Base-by-base conservation (phyloP, 2,113 vertebrate species). In the Phycodurus eques region DNA sequence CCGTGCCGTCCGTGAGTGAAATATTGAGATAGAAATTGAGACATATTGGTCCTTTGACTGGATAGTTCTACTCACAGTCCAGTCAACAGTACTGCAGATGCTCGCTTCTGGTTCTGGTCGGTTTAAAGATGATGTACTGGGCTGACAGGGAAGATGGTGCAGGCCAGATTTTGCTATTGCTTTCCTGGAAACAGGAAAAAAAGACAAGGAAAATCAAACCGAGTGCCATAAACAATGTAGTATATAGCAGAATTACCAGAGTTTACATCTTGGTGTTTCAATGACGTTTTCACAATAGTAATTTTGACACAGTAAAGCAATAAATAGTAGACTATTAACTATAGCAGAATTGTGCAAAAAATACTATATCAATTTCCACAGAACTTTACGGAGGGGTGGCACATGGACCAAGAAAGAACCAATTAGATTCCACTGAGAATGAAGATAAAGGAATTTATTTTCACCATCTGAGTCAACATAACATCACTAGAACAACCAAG, bases 151-250 rank as follows among this genome's bases (percentile, higher is more conserved):
- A 82, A 98, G 91, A 72, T 96, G 94, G 74, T 94, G 94, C 14
- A 96, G 93, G 77, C 95, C 94, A 0, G 96, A 95, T 73, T 98
- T 97, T 51, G 95, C 91, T 69, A 98, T 97, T 15, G 97, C 97
- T 94, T 98, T 98, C 92, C 97, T 98, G 88, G 43, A 93, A 91
- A 75, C 79, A 81, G 64, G 77, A 4, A 64, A 39, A 64, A 5
- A 70, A 35, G 15, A 61, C 5, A n/a, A 7, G 3, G 44, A 15
- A 47, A 31, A 47, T 47, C 19, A 27, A 66, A 15, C 12, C 43
- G 47, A 19, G 5, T 43, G 7, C 20, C n/a, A n/a, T 43, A 20
- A 61, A 61, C 7, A 35, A 61, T 7, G 13, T 61, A 35, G 31
- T 35, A 7, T 17, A 31, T 3, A 61, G 59, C 31, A 61, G 14